A percentile compares a stretch with the other conserved stretches of the same genome.
Conservation (phyloP, 2,888 invertebrate species). For the Gymnoscelis rufifasciata region DNA sequence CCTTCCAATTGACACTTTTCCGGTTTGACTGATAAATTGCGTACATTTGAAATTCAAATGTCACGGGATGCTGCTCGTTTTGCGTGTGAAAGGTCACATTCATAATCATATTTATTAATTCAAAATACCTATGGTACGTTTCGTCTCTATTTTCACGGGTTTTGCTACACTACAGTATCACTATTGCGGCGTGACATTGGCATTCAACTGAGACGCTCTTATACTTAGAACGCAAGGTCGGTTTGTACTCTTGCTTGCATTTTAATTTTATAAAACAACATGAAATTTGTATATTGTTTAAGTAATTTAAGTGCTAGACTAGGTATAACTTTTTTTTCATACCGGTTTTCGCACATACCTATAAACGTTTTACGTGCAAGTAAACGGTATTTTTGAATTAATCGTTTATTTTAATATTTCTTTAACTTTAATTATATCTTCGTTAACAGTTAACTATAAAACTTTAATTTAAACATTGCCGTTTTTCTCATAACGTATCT, state of each 20-base stretch:
- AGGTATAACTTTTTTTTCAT: background rate
- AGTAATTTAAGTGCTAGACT: slow-evolving; percentile 5
- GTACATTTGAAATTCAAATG: slow-evolving; percentile 18
- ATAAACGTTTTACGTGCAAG: background rate
- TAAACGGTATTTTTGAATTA: background rate
- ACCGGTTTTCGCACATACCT: background rate
- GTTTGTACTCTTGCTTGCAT: slow-evolving; percentile 46
- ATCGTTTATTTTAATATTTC: too few relatives aligned
- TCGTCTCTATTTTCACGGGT: slow-evolving; percentile 16
- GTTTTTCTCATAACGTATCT: too few relatives aligned
- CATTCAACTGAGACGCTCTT: slow-evolving; percentile 64
- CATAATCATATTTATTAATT: slow-evolving; percentile 12
- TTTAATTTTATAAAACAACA: slow-evolving; percentile 38
- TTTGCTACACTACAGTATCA: slow-evolving; percentile 35
- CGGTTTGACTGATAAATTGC: slow-evolving; percentile 40
- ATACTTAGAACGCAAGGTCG: slow-evolving; percentile 60
- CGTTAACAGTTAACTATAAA: too few relatives aligned
- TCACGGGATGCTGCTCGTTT: slow-evolving; percentile 23
- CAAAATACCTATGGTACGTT: slow-evolving; percentile 3
- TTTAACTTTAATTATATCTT: too few relatives aligned
- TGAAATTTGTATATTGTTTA: slow-evolving; percentile 13
- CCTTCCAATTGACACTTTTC: slow-evolving; percentile 41
- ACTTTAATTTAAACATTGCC: too few relatives aligned
- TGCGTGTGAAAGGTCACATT: slow-evolving; percentile 25
- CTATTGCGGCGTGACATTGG: slow-evolving; percentile 51